Conservation (phyloP, 1,140 invertebrate genomes). For the Sinella curviseta region DNA sequence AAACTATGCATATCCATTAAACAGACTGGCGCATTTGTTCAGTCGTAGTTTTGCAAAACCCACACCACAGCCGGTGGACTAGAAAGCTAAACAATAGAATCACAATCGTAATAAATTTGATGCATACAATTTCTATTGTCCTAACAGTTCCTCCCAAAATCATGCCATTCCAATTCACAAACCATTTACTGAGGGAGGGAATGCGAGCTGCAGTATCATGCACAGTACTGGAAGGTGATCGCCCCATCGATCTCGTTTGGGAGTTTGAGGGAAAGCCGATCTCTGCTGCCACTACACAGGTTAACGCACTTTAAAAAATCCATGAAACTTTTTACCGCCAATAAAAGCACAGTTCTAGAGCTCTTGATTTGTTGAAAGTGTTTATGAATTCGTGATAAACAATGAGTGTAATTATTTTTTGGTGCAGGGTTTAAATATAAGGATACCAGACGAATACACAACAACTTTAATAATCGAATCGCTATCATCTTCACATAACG, state of each 20-base stretch:
- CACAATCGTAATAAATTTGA: too few relatives aligned
- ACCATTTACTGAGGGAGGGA: conserved; percentile 78
- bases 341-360: too few relatives aligned
- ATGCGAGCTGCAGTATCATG: conserved; percentile 90
- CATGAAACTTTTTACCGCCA: too few relatives aligned
- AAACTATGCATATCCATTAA: not conserved
- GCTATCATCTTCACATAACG: conserved; percentile 77
- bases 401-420: too few relatives aligned
- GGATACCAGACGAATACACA: conserved; percentile 80
- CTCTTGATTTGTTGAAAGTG: too few relatives aligned
- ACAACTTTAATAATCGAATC: conserved; percentile 84
- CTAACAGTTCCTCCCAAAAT: conserved; percentile 80
- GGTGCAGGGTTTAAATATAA: conserved; percentile 62
- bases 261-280: conserved; percentile 54
- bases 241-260: conserved; percentile 79
- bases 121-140: not conserved
- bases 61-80: too few relatives aligned
- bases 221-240: conserved; percentile 89
- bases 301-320: not conserved
- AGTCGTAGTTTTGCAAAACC: too few relatives aligned
- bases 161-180: conserved; percentile 79
- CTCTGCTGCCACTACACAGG: conserved; percentile 51
- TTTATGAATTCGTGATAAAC: too few relatives aligned
- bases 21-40: too few relatives aligned
- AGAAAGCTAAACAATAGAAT: too few relatives aligned